A percentile compares a stretch with the other conserved stretches of the same genome.
Evolutionary conservation across 2,113 vertebrate species (phyloP).

Genomic region (Centrocercus urophasianus): DNA sequence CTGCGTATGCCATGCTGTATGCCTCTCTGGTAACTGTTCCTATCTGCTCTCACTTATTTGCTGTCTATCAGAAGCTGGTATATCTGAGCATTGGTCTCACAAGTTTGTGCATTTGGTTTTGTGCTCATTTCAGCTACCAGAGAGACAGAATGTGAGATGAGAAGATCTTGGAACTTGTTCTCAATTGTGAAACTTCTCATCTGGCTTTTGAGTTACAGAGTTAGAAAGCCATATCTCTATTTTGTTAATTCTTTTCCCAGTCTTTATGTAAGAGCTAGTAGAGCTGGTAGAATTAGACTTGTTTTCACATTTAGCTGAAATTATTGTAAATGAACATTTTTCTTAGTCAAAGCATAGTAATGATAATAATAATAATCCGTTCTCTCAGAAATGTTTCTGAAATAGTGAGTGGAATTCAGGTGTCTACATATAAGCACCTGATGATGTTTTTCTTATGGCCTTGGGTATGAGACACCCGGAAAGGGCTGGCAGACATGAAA

Average conservation of each 20-base stretch:
- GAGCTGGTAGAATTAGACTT: background rate
- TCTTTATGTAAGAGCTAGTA: background rate
- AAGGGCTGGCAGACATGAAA: background rate
- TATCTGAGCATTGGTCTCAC: background rate
- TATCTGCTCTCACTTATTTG: background rate
- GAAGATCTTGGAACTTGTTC: background rate
- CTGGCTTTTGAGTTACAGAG: background rate
- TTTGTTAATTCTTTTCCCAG: background rate
- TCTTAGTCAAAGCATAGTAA: background rate
- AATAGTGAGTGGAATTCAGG: background rate
- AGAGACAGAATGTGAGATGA: slow-evolving; percentile 14
- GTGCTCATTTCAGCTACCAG: background rate
- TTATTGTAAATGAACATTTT: background rate
- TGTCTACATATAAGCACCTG: background rate
- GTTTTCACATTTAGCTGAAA: background rate
- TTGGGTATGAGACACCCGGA: background rate
- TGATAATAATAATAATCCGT: background rate
- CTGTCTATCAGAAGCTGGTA: slow-evolving; percentile 31
- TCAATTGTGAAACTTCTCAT: background rate
- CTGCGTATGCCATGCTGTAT: background rate
- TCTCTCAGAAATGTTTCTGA: background rate
- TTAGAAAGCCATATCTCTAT: background rate
- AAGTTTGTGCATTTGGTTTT: background rate
- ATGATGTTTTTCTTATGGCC: background rate
- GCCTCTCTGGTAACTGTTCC: slow-evolving; percentile 21